Evolutionary conservation across 2,797 vertebrate species (phyloP).

Genomic region (Gephyroberyx darwinii): DNA sequence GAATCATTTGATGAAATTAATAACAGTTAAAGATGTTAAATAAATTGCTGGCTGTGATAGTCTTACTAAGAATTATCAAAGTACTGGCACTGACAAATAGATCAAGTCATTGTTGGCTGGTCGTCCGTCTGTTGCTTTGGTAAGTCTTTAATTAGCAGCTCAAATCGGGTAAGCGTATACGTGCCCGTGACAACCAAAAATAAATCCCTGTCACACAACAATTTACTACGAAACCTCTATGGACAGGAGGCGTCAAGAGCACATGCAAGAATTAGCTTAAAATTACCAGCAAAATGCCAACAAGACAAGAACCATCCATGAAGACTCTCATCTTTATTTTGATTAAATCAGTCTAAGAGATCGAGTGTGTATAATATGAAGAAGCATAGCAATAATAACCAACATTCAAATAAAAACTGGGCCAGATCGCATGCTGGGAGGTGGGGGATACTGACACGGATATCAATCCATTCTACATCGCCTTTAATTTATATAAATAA

Average conservation of each 20-base stretch:
- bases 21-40: no score
- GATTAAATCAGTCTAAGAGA: no score
- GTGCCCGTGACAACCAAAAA: conserved; percentile 45
- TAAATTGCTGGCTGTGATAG: neutral
- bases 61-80: conserved; percentile 32
- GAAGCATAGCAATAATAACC: no score
- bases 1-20: no score
- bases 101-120: conserved; percentile 26
- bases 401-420: no score
- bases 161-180: conserved; percentile 45
- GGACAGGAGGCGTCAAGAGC: no score
- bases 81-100: conserved; percentile 23
- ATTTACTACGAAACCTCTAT: conserved; percentile 21
- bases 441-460: no score
- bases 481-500: conserved; percentile 12
- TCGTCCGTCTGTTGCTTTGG: conserved; percentile 40
- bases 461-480: neutral
- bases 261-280: conserved; percentile 2
- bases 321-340: neutral
- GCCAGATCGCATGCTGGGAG: neutral
- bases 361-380: neutral
- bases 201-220: conserved; percentile 38
- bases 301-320: no score
- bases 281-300: no score
- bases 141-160: conserved; percentile 59